phyloP scores from a whole-genome alignment of 2,113 vertebrate genomes.

The Coracopsis vasa region DNA sequence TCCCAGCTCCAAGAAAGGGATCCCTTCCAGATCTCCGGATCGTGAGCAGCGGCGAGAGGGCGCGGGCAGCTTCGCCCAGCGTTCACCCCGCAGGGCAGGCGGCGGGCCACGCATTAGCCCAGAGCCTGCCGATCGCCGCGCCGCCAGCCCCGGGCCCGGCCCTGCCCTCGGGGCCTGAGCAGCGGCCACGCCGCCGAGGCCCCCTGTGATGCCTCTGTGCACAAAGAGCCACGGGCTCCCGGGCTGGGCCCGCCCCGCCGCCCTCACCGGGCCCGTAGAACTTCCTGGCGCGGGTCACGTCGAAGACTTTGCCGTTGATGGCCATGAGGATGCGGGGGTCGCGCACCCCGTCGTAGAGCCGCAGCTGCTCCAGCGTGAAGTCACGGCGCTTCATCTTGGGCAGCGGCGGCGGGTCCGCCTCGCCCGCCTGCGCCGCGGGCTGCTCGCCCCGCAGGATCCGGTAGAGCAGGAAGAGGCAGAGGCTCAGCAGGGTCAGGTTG shows the following conservation, averaged over 20 bases:
- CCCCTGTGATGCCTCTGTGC: neutral
- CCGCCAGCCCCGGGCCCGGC: neutral
- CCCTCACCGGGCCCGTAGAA: slow-evolving; percentile 93
- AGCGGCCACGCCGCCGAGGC: neutral
- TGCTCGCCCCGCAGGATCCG: slow-evolving; percentile 90
- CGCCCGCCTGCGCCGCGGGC: slow-evolving; percentile 59
- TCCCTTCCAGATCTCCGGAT: neutral
- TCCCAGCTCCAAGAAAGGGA: neutral
- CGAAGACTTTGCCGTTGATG: slow-evolving; percentile 92
- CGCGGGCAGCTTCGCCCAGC: neutral
- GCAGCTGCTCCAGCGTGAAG: slow-evolving; percentile 85
- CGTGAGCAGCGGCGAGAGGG: neutral
- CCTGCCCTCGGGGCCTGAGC: neutral
- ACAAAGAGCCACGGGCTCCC: neutral
- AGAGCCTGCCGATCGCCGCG: neutral
- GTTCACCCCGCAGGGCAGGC: neutral
- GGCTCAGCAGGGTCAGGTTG: slow-evolving; percentile 87
- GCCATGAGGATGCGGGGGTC: slow-evolving; percentile 92
- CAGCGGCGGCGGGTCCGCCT: slow-evolving; percentile 72
- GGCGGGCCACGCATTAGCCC: neutral
- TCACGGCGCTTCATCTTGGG: slow-evolving; percentile 88
- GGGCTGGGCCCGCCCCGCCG: neutral
- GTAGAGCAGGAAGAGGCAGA: slow-evolving; percentile 91
- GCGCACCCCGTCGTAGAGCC: slow-evolving; percentile 81
- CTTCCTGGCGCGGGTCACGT: slow-evolving; percentile 89